Evolutionary conservation across 2,797 vertebrate genomes (phyloP).

Genomic region (Loriculus beryllinus): DNA sequence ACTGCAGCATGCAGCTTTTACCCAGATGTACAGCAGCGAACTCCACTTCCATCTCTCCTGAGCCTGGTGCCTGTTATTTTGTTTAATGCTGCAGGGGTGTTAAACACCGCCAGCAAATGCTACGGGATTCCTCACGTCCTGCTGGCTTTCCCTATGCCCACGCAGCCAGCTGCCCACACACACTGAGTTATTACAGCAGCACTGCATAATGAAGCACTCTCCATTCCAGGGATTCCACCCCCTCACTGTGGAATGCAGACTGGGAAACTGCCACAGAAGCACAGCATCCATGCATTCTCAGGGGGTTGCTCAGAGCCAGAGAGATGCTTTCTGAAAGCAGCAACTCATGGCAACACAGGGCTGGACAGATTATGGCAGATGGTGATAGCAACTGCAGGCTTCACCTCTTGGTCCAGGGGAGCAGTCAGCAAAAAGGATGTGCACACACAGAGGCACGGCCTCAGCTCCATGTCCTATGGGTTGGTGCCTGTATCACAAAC

Average conservation of each 20-base stretch:
- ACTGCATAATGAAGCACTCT: conserved; percentile 17
- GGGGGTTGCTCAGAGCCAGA: neutral
- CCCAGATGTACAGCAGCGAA: neutral
- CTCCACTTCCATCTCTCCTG: neutral
- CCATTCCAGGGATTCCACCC: conserved; percentile 45
- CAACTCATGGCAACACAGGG: neutral
- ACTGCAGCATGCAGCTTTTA: neutral
- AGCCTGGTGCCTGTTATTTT: neutral
- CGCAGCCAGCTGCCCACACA: conserved; percentile 48
- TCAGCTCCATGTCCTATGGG: neutral
- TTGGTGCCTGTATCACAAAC: neutral
- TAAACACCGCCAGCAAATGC: neutral
- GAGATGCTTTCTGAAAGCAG: neutral
- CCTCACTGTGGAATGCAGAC: neutral
- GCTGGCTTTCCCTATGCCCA: conserved; percentile 67
- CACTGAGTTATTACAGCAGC: conserved; percentile 26
- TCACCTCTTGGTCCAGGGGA: neutral
- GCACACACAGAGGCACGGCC: accelerated
- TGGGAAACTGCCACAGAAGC: neutral
- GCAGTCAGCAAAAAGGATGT: neutral
- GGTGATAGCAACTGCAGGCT: neutral
- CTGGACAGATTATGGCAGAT: neutral
- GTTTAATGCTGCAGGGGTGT: neutral
- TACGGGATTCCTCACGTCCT: conserved; percentile 59
- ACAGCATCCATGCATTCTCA: neutral